Conservation (phyloP, 2,797 vertebrate species). For the Pristis pectinata region DNA sequence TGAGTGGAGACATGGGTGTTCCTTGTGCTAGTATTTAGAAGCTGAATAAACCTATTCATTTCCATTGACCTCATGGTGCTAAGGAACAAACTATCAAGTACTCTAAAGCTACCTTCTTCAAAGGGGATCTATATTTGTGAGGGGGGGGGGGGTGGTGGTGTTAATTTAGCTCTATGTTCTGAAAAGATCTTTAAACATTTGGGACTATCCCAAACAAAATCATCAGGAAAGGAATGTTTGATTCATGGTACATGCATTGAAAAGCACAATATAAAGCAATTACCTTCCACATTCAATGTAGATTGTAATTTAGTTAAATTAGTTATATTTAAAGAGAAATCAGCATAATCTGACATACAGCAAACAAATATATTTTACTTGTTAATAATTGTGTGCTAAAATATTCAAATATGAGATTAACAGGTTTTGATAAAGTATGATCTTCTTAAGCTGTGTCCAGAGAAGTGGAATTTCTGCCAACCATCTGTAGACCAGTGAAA, state of each 20-base stretch:
- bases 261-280: not conserved
- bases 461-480: conserved; percentile 23
- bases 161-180: not conserved
- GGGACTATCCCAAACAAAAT: not conserved
- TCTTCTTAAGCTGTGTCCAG: not conserved
- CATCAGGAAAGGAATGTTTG: not conserved
- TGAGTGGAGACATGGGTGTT: not conserved
- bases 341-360: not conserved
- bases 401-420: not conserved
- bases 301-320: not conserved
- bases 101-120: not conserved
- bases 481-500: conserved; percentile 33
- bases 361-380: not conserved
- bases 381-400: not conserved
- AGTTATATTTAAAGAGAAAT: not conserved
- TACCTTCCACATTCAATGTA: not conserved
- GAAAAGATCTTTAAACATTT: too few species aligned
- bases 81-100: not conserved
- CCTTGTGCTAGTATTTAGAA: not conserved
- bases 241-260: not conserved
- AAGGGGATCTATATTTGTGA: not conserved
- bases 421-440: not conserved
- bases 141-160: too few species aligned
- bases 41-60: not conserved
- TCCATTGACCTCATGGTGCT: not conserved